A percentile compares a stretch with the other conserved stretches of the same genome.
phyloP scores from a whole-genome alignment of 64 coral and sea anemone genomes.

The Porites australiensis region DNA sequence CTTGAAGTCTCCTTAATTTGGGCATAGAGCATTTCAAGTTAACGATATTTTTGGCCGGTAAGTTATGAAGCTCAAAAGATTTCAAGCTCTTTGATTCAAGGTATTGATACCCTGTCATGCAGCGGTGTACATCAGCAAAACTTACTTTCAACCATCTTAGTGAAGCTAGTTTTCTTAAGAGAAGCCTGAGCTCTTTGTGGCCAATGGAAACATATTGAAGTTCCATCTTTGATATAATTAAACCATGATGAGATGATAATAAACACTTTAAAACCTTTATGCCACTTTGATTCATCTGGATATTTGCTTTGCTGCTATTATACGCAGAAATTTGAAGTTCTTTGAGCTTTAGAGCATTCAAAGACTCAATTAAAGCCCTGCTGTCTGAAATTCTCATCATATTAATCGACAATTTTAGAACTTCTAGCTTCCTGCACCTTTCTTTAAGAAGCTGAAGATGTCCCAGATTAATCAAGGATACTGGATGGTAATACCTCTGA shows the following conservation, averaged over 20 bases:
- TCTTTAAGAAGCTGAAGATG: conserved; percentile 24
- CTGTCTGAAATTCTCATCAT: conserved; percentile 12
- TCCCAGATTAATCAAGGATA: conserved; percentile 11
- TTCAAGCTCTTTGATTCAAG: conserved; percentile 43
- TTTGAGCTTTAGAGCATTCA: conserved; percentile 22
- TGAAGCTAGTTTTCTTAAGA: conserved; percentile 2
- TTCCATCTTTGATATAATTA: conserved; percentile 16
- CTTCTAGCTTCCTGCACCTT: background rate
- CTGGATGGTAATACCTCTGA: background rate
- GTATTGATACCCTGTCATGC: conserved; percentile 31
- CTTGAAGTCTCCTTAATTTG: background rate
- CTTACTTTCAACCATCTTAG: conserved; percentile 13
- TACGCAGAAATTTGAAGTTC: conserved; percentile 36
- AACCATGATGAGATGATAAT: background rate
- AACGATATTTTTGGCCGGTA: conserved; percentile 23
- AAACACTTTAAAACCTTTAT: conserved; percentile 21
- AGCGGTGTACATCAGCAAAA: conserved; percentile 2
- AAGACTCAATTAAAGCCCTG: conserved; percentile 4
- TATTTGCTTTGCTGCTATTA: conserved; percentile 17
- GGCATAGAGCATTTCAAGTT: conserved; percentile 35
- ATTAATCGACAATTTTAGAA: conserved; percentile 23
- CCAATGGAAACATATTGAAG: conserved; percentile 39
- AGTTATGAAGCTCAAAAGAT: conserved; percentile 7
- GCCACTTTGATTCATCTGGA: background rate
- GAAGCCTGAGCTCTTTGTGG: conserved; percentile 27